Evolutionary conservation across 2,113 vertebrate species (phyloP).

Genomic region (Dicaeum eximium): DNA sequence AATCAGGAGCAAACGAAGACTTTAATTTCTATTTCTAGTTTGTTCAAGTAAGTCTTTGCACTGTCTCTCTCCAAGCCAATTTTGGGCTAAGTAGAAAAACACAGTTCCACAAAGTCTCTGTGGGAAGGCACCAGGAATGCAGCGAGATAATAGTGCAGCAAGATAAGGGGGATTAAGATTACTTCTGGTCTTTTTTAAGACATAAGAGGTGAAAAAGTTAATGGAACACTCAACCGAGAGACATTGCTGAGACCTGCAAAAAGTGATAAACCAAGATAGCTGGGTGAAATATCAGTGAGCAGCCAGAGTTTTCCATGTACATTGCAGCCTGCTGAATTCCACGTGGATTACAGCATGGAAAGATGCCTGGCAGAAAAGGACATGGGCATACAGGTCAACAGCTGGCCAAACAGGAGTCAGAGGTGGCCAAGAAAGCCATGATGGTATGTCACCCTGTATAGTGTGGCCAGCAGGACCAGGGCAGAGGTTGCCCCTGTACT

Average conservation of each 20-base stretch:
- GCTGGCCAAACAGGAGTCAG: background rate
- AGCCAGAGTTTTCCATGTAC: background rate
- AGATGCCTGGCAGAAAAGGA: background rate
- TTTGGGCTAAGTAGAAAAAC: constrained; percentile 25
- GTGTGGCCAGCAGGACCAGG: background rate
- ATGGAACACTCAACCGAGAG: constrained; percentile 35
- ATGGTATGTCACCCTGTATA: accelerated
- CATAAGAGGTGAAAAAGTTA: constrained; percentile 55
- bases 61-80: background rate
- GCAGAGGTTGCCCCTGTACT: background rate
- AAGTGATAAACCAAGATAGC: background rate
- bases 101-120: background rate
- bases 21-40: background rate
- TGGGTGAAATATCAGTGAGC: background rate
- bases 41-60: background rate
- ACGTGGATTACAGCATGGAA: background rate
- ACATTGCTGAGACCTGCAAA: background rate
- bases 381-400: accelerated
- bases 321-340: background rate
- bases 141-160: constrained; percentile 20
- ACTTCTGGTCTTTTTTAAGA: background rate
- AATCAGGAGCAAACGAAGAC: background rate
- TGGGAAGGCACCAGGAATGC: background rate
- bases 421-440: background rate
- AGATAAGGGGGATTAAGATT: constrained; percentile 58